phyloP scores from a whole-genome alignment of 2,888 invertebrate species.

The Colostygia pectinataria region DNA sequence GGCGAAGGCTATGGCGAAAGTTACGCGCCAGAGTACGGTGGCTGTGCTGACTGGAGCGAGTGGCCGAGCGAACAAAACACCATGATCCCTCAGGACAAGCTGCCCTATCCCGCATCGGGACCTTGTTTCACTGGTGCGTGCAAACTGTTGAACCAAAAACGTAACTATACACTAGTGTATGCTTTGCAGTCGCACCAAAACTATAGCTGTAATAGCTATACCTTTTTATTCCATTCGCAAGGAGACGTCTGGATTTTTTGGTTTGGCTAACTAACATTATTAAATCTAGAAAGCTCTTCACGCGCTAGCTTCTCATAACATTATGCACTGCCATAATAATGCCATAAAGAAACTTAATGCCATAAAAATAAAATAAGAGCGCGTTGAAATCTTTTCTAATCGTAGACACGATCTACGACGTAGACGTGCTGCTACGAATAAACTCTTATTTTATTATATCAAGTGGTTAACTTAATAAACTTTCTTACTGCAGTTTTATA shows the following conservation, averaged over 20 bases:
- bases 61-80: constrained; percentile 78
- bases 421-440: constrained; percentile 2
- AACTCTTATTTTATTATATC: background rate
- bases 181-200: background rate
- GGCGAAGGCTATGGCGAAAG: constrained; percentile 75
- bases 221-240: too few relatives aligned
- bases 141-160: background rate
- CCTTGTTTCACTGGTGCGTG: constrained; percentile 85
- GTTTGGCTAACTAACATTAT: too few relatives aligned
- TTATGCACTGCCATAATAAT: too few relatives aligned
- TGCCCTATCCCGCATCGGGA: constrained; percentile 78
- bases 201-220: background rate
- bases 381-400: constrained; percentile 24
- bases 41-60: constrained; percentile 75
- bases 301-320: too few relatives aligned
- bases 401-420: constrained; percentile 9
- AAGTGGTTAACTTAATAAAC: too few relatives aligned
- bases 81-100: constrained; percentile 78
- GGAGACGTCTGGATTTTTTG: too few relatives aligned
- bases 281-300: too few relatives aligned
- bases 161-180: background rate
- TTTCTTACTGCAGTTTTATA: too few relatives aligned
- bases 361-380: background rate
- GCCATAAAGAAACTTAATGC: too few relatives aligned
- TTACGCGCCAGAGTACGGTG: constrained; percentile 74